Conservation (phyloP, 2,888 invertebrate species). For the Diploptera punctata region DNA sequence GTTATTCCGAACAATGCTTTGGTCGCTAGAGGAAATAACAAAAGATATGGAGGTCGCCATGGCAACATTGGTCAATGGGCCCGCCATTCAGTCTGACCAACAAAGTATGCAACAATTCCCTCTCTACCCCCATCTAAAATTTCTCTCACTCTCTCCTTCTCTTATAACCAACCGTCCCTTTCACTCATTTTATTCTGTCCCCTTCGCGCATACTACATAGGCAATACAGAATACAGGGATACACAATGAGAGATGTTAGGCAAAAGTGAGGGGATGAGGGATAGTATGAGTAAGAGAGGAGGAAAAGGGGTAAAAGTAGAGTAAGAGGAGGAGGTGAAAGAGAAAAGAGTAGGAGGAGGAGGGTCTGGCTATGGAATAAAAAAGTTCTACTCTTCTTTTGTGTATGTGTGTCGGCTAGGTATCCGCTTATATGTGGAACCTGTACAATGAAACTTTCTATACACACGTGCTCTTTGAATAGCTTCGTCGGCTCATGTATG, state of each 20-base stretch:
- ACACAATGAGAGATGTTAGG: constrained; percentile 30
- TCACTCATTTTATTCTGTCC: background rate
- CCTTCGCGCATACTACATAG: constrained; percentile 12
- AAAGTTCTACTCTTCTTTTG: constrained; percentile 36
- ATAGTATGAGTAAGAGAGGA: background rate
- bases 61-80: constrained; percentile 40
- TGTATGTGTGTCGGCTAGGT: constrained; percentile 36
- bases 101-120: constrained; percentile 41
- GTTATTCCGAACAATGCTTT: constrained; percentile 30
- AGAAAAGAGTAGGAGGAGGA: background rate
- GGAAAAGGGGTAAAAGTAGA: background rate
- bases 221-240: constrained; percentile 31
- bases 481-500: background rate
- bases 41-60: constrained; percentile 39
- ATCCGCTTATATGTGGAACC: constrained; percentile 38
- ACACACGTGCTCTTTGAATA: constrained; percentile 3
- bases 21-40: constrained; percentile 34
- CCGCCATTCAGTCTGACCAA: constrained; percentile 39
- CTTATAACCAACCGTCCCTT: constrained; percentile 5
- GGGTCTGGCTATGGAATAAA: constrained; percentile 6
- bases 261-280: constrained; percentile 4
- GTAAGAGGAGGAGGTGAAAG: constrained; percentile 9
- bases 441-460: constrained; percentile 36
- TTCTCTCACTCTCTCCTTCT: background rate
- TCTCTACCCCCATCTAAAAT: constrained; percentile 4